Evolutionary conservation across 1,140 invertebrate species (phyloP).

Genomic region (Drosophila arizonae): DNA sequence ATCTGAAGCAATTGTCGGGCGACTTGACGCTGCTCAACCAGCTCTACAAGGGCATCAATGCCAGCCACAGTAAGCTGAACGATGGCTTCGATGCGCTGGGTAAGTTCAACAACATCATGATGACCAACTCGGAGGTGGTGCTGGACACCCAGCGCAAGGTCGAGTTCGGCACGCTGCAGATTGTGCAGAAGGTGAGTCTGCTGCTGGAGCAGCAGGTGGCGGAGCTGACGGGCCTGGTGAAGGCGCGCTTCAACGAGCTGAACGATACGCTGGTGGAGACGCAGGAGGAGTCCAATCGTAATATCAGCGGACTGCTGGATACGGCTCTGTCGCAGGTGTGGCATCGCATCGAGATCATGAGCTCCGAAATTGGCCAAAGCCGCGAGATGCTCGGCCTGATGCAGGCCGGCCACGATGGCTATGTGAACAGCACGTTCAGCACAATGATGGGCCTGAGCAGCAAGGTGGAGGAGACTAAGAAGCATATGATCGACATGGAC

Average conservation of each 20-base stretch:
- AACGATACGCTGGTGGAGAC: constrained; percentile 88
- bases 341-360: constrained; percentile 94
- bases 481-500: constrained; percentile 91
- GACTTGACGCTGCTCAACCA: constrained; percentile 65
- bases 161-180: constrained; percentile 93
- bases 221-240: constrained; percentile 88
- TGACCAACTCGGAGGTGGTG: constrained; percentile 92
- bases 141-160: constrained; percentile 92
- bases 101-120: constrained; percentile 91
- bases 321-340: constrained; percentile 93
- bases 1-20: constrained; percentile 83
- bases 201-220: constrained; percentile 87
- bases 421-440: constrained; percentile 91
- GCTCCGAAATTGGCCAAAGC: constrained; percentile 91
- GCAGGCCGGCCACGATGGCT: constrained; percentile 90
- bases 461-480: constrained; percentile 91
- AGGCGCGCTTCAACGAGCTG: constrained; percentile 87
- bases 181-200: constrained; percentile 90
- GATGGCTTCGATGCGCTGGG: constrained; percentile 84
- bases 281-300: constrained; percentile 88
- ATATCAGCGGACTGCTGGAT: constrained; percentile 91
- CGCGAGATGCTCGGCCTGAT: constrained; percentile 88
- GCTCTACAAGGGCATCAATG: constrained; percentile 84
- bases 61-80: constrained; percentile 85
- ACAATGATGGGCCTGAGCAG: constrained; percentile 91